Evolutionary conservation across 2,797 vertebrate genomes (phyloP).

Genomic region (Sarcophilus harrisii): DNA sequence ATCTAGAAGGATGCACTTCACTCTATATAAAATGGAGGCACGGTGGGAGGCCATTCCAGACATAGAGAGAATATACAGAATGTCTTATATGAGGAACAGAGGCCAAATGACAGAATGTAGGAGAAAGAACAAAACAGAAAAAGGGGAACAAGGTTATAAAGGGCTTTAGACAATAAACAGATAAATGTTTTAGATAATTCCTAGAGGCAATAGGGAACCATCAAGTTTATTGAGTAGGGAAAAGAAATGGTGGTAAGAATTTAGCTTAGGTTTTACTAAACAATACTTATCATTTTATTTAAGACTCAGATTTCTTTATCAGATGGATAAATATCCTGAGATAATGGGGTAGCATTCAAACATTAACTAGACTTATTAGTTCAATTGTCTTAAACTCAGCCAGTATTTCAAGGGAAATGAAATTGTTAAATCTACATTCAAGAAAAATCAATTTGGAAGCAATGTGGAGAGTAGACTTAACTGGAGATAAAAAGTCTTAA

Average conservation of each 20-base stretch:
- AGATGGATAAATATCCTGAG: too few relatives aligned
- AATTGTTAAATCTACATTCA: neutral
- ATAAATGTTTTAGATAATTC: neutral
- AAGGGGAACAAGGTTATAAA: neutral
- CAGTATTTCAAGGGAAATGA: neutral
- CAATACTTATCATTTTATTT: too few relatives aligned
- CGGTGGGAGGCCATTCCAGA: too few relatives aligned
- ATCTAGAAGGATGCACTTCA: neutral
- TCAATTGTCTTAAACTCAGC: too few relatives aligned
- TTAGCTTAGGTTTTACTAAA: too few relatives aligned
- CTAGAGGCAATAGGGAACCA: neutral
- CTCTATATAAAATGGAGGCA: neutral
- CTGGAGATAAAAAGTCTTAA: neutral
- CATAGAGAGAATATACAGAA: too few relatives aligned
- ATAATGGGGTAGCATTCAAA: too few relatives aligned
- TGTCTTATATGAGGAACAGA: neutral
- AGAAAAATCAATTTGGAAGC: neutral
- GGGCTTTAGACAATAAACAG: neutral
- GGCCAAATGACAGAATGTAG: neutral
- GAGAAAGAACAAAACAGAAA: neutral
- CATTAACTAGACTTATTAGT: too few relatives aligned
- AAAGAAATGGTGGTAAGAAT: too few relatives aligned
- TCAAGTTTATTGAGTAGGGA: neutral
- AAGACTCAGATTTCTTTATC: too few relatives aligned
- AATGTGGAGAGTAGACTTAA: neutral